Evolutionary conservation across 2,888 invertebrate genomes (phyloP).

Genomic region (Drosophila tanythrix): DNA sequence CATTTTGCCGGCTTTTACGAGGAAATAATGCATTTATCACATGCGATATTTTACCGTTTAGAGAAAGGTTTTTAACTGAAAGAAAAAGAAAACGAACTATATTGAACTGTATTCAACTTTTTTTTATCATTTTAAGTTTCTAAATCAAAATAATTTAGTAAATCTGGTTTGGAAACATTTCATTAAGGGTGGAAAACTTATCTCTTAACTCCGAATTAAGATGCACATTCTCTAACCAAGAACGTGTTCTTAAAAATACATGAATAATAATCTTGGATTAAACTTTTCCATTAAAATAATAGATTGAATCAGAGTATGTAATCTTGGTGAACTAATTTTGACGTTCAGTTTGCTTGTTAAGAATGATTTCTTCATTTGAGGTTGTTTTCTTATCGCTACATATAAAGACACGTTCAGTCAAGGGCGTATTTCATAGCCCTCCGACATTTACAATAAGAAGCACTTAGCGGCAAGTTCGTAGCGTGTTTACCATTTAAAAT

Average conservation of each 20-base stretch:
- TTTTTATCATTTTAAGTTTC: not conserved
- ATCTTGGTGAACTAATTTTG: not conserved
- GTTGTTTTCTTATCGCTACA: not conserved
- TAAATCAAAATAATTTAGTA: not conserved
- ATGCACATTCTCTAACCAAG: not conserved
- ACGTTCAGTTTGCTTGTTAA: not conserved
- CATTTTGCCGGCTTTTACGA: slow-evolving; percentile 44
- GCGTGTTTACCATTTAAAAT: slow-evolving; percentile 44
- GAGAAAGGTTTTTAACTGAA: not conserved
- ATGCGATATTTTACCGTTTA: slow-evolving; percentile 10
- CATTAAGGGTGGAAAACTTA: fast-evolving
- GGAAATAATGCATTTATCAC: slow-evolving; percentile 56
- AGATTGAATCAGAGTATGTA: not conserved
- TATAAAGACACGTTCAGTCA: not conserved
- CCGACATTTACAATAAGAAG: not conserved
- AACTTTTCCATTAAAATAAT: not conserved
- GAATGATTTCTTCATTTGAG: not conserved
- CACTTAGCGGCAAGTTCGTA: slow-evolving; percentile 19
- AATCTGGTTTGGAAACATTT: not conserved
- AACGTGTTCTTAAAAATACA: not conserved
- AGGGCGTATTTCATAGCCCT: not conserved
- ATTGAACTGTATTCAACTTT: not conserved
- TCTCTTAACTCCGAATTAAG: not conserved
- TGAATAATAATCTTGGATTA: not conserved
- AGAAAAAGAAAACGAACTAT: not conserved